Evolutionary conservation across 1,140 invertebrate species (phyloP).

Genomic region (Brachystomella parvula): DNA sequence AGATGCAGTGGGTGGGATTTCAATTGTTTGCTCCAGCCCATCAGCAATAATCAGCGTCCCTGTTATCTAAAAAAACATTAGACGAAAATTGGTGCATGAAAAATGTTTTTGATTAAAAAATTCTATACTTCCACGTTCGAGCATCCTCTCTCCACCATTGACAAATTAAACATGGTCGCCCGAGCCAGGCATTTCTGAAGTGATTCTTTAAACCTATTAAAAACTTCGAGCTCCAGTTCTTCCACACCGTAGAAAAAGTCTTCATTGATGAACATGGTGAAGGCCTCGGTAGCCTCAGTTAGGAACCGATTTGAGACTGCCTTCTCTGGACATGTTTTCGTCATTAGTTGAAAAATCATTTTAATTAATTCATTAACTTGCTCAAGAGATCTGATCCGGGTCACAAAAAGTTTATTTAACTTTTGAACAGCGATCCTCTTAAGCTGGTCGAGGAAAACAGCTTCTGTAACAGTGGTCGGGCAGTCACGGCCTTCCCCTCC

Average conservation of each 20-base stretch:
- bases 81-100: conserved; percentile 10
- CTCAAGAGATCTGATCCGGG: conserved; percentile 16
- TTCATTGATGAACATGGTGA: conserved; percentile 22
- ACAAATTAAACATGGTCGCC: conserved; percentile 17
- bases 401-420: conserved; percentile 7
- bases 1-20: not conserved
- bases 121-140: not conserved
- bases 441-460: conserved; percentile 26
- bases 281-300: conserved; percentile 20
- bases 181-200: conserved; percentile 12
- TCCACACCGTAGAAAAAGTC: conserved; percentile 34
- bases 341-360: conserved; percentile 7
- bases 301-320: conserved; percentile 19
- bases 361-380: conserved; percentile 22
- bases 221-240: conserved; percentile 2
- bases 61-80: conserved; percentile 10
- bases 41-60: not conserved
- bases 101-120: too few relatives aligned
- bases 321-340: conserved; percentile 16
- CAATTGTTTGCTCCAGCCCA: not conserved
- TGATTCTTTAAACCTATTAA: conserved; percentile 7
- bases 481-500: not conserved
- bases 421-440: conserved; percentile 11
- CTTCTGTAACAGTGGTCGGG: conserved; percentile 9
- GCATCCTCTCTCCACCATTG: not conserved